Evolutionary conservation across 92 coral and sea anemone species (phyloP).

Genomic region (Pocillopora grandis): DNA sequence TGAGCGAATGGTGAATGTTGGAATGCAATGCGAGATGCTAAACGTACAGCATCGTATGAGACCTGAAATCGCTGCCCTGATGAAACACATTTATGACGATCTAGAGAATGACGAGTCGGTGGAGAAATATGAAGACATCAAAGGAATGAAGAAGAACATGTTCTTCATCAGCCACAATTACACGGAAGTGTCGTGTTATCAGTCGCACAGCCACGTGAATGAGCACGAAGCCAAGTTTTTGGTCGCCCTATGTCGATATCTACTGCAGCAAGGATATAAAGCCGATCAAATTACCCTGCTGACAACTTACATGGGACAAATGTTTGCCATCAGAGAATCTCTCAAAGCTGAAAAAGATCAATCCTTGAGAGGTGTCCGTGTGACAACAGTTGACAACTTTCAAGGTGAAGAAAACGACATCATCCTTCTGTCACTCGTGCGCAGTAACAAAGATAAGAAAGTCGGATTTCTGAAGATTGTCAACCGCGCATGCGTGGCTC

Average conservation of each 20-base stretch:
- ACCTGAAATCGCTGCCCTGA: conserved; percentile 82
- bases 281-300: conserved; percentile 59
- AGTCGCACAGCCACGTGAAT: conserved; percentile 73
- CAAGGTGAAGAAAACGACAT: conserved; percentile 87
- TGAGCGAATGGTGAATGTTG: conserved; percentile 80
- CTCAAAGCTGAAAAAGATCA: conserved; percentile 22
- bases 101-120: conserved; percentile 76
- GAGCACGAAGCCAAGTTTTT: conserved; percentile 71
- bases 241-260: conserved; percentile 67
- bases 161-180: conserved; percentile 74
- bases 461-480: conserved; percentile 67
- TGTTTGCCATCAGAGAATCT: conserved; percentile 62
- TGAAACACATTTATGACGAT: conserved; percentile 79
- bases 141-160: conserved; percentile 73
- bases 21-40: conserved; percentile 68
- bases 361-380: conserved; percentile 47
- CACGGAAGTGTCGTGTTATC: conserved; percentile 53
- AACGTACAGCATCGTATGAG: conserved; percentile 96
- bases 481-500: conserved; percentile 84
- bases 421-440: conserved; percentile 68
- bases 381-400: conserved; percentile 75
- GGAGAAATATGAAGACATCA: conserved; percentile 65
- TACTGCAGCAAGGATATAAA: conserved; percentile 65
- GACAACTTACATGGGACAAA: conserved; percentile 72
- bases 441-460: conserved; percentile 68